Percentiles rank a stretch among this genome's conserved stretches.
Conservation (phyloP, 2,797 vertebrate species). For the Trachurus trachurus region DNA sequence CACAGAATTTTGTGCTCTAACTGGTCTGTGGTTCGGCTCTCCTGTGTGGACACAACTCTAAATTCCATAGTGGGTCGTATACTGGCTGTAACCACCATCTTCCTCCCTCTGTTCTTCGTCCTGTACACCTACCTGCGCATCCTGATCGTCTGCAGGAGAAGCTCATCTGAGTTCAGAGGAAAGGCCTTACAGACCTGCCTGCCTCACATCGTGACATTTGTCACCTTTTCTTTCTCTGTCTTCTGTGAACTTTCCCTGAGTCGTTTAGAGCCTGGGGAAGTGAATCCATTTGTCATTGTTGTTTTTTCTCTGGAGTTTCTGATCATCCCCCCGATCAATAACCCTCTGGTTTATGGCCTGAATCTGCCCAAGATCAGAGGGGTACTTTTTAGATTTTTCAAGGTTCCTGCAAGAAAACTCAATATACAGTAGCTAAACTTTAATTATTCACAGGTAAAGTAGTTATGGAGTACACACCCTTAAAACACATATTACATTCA, state of each 20-base stretch:
- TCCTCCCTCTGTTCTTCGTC: conserved; percentile 10
- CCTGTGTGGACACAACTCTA: conserved; percentile 22
- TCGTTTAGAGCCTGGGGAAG: background rate
- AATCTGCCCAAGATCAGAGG: conserved; percentile 37
- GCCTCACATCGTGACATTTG: conserved; percentile 15
- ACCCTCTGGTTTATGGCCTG: conserved; percentile 39
- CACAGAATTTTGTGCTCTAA: conserved; percentile 18
- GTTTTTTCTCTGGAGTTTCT: conserved; percentile 2
- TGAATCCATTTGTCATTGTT: background rate
- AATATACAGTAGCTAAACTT: too few species aligned
- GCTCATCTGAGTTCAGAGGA: conserved; percentile 18
- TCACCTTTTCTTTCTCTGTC: background rate
- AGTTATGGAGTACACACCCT: too few species aligned
- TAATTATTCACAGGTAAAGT: too few species aligned
- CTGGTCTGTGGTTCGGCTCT: conserved; percentile 37
- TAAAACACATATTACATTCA: too few species aligned
- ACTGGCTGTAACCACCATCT: background rate
- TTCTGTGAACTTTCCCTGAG: conserved; percentile 12
- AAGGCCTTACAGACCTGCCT: conserved; percentile 45
- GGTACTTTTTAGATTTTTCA: background rate
- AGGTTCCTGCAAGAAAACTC: too few species aligned
- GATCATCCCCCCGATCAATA: conserved; percentile 21
- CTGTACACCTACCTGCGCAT: conserved; percentile 27
- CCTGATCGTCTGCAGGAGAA: conserved; percentile 26
- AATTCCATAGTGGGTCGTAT: background rate